Conservation (phyloP, 2,113 vertebrate genomes). For the Macrotis lagotis region DNA sequence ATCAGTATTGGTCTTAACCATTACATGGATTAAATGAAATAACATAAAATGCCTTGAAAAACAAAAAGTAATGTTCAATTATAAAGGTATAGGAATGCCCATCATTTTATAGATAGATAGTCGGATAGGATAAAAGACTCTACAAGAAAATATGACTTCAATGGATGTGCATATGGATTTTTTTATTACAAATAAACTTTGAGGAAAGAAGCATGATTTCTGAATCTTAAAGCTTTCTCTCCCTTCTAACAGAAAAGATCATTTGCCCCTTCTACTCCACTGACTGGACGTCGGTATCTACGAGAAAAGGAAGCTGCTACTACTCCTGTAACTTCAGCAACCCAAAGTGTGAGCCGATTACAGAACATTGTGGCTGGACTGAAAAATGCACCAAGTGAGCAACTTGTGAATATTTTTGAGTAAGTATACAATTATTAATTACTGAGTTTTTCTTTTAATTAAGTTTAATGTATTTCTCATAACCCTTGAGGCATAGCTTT, state of each 20-base stretch:
- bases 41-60: constrained; percentile 53
- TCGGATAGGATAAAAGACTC: background rate
- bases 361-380: constrained; percentile 94
- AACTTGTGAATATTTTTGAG: constrained; percentile 90
- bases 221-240: constrained; percentile 23
- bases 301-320: constrained; percentile 92
- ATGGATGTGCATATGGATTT: background rate
- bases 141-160: background rate
- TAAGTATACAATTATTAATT: constrained; percentile 76
- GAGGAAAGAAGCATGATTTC: background rate
- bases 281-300: constrained; percentile 95
- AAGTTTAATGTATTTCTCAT: constrained; percentile 13
- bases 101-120: constrained; percentile 7
- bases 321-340: constrained; percentile 96
- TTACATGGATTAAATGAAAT: constrained; percentile 49
- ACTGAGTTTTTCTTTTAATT: constrained; percentile 29
- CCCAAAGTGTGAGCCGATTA: constrained; percentile 94
- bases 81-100: constrained; percentile 21
- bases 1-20: background rate
- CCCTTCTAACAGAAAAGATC: constrained; percentile 84
- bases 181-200: constrained; percentile 14
- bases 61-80: constrained; percentile 10
- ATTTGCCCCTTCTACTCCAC: constrained; percentile 95
- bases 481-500: background rate
- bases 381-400: constrained; percentile 90